These are phyloP conservation scores for Galleria mellonella DNA, from an alignment of 1,140 invertebrate genomes.

Conservation along the genomic window DNA sequence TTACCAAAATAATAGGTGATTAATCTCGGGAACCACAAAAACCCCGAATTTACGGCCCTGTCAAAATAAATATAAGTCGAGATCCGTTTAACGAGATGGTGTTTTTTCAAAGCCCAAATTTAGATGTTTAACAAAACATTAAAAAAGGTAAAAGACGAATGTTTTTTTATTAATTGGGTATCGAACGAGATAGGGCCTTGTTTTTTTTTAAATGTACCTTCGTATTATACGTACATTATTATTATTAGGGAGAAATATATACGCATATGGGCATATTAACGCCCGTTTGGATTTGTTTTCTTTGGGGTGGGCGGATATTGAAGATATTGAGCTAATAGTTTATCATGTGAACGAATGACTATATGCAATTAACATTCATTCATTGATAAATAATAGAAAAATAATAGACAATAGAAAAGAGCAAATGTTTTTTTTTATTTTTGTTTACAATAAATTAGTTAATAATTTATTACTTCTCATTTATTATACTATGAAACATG, in stretches of 20 bases:
- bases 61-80: conserved; percentile 53
- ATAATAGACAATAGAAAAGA: no score
- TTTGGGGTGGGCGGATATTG: conserved; percentile 15
- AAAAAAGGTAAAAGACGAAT: conserved; percentile 31
- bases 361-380: no score
- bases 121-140: conserved; percentile 65
- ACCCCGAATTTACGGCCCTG: conserved; percentile 44
- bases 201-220: conserved; percentile 16
- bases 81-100: conserved; percentile 22
- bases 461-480: no score
- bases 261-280: conserved; percentile 32
- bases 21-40: conserved; percentile 41
- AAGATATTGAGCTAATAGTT: neutral
- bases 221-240: conserved; percentile 25
- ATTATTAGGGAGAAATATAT: conserved; percentile 23
- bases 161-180: conserved; percentile 62
- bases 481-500: no score
- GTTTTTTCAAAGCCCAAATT: conserved; percentile 45
- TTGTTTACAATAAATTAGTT: no score
- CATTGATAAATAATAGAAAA: no score
- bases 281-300: conserved; percentile 32
- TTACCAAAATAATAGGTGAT: conserved; percentile 63
- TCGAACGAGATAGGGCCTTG: conserved; percentile 27
- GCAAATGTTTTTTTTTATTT: no score
- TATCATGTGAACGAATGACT: neutral